These are phyloP conservation scores for Pangasius macronema DNA, from an alignment of 2,797 vertebrate species.

Conservation along the genomic window DNA sequence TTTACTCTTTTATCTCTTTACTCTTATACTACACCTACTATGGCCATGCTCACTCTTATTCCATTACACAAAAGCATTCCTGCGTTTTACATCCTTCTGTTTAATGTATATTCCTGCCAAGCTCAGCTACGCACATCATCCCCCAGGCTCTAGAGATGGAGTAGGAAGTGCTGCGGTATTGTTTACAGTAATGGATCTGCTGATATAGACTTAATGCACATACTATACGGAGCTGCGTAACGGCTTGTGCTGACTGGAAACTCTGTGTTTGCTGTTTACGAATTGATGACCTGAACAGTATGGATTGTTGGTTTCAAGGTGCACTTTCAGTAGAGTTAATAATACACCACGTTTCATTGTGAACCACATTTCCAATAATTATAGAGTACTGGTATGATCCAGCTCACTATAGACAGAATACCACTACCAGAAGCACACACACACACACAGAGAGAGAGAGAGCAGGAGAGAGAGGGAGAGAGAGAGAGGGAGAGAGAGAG, in stretches of 20 bases:
- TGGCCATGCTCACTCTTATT: constrained; percentile 38
- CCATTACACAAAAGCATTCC: constrained; percentile 35
- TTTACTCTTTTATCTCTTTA: not conserved
- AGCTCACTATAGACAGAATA: not conserved
- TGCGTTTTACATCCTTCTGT: constrained; percentile 13
- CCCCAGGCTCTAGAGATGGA: not conserved
- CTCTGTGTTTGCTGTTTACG: not conserved
- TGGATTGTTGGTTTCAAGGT: not conserved
- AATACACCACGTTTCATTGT: not conserved
- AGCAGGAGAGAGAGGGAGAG: no score
- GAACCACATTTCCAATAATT: not conserved
- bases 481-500: no score
- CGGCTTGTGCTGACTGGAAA: not conserved
- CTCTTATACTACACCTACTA: constrained; percentile 17
- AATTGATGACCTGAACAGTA: constrained; percentile 10
- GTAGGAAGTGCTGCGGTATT: constrained; percentile 7
- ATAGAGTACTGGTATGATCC: not conserved
- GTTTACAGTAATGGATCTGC: constrained; percentile 45
- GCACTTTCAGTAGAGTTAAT: not conserved
- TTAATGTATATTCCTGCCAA: constrained; percentile 8
- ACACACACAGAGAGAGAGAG: not conserved
- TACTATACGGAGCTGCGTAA: not conserved
- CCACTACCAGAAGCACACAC: not conserved
- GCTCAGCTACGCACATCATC: not conserved
- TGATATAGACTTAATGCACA: constrained; percentile 33